Percentiles rank a stretch among this genome's conserved stretches.
These are phyloP conservation scores for Prunella himalayana DNA, from an alignment of 2,113 vertebrate genomes.

Conservation along the genomic window DNA sequence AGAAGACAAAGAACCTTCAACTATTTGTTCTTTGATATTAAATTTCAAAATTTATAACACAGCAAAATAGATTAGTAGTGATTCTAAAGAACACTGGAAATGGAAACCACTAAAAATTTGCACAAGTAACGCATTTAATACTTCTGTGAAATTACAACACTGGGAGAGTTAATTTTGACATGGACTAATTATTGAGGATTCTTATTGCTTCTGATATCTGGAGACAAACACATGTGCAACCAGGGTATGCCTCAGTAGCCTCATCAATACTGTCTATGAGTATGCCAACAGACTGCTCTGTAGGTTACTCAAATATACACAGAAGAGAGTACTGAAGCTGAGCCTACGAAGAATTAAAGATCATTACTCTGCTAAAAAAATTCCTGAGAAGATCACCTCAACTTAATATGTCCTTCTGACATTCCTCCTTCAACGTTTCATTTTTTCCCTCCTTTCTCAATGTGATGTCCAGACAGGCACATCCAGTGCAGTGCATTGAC, in stretches of 20 bases:
- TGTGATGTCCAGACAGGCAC: no score
- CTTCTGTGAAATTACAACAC: not conserved
- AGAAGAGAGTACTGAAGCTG: not conserved
- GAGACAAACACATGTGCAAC: not conserved
- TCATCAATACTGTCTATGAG: not conserved
- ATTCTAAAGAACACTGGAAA: not conserved
- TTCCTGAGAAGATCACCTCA: not conserved
- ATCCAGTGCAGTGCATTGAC: not conserved
- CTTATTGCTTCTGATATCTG: not conserved
- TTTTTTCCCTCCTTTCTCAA: not conserved
- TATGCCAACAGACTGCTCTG: not conserved
- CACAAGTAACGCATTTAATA: not conserved
- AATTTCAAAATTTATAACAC: not conserved
- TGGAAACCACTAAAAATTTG: not conserved
- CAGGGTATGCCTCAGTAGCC: not conserved
- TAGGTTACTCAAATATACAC: fast-evolving
- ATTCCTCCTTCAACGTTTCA: not conserved
- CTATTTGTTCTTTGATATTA: not conserved
- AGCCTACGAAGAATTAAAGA: not conserved
- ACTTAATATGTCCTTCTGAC: not conserved
- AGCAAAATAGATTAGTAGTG: not conserved
- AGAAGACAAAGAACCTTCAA: not conserved
- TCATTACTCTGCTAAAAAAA: not conserved
- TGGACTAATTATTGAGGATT: not conserved
- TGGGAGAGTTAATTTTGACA: not conserved